Percentiles rank a stretch among this genome's conserved stretches.
These are phyloP conservation scores for Spondyliosoma cantharus DNA, from an alignment of 2,797 vertebrate genomes.

Conservation along the genomic window DNA sequence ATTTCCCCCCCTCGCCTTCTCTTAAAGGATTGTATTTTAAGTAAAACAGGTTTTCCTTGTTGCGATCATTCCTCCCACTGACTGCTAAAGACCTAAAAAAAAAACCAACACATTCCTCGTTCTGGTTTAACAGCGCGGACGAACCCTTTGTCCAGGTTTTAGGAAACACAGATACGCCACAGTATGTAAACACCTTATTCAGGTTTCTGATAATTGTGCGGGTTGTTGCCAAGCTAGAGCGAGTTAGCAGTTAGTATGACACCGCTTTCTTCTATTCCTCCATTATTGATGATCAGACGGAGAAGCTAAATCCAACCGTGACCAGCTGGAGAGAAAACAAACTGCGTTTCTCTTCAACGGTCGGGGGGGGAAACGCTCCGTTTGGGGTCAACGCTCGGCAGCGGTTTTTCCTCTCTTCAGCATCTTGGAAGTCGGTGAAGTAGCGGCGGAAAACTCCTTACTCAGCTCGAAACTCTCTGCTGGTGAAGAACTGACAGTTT, in stretches of 20 bases:
- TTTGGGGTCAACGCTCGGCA: conserved; percentile 1
- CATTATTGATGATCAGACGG: not conserved
- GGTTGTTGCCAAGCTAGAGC: not conserved
- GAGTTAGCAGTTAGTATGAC: not conserved
- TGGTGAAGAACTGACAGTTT: conserved; percentile 6
- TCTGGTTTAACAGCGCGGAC: too few species aligned
- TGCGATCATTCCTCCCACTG: too few species aligned
- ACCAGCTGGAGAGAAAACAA: conserved; percentile 10
- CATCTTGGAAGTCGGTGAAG: not conserved
- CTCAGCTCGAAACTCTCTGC: conserved; percentile 9
- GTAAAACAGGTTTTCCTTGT: too few species aligned
- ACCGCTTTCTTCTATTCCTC: not conserved
- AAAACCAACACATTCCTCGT: too few species aligned
- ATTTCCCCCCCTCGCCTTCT: not conserved
- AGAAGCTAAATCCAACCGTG: conserved; percentile 2
- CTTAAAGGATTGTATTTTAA: too few species aligned
- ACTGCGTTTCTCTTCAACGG: not conserved
- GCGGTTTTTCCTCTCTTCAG: not conserved
- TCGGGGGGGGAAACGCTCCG: not conserved
- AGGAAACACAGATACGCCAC: not conserved
- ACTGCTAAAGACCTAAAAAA: too few species aligned
- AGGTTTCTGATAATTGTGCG: not conserved
- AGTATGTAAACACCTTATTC: not conserved
- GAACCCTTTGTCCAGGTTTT: too few species aligned
- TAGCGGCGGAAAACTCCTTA: not conserved